Conservation (phyloP, 2,888 invertebrate genomes). For the Eudasyphora cyanicolor region DNA sequence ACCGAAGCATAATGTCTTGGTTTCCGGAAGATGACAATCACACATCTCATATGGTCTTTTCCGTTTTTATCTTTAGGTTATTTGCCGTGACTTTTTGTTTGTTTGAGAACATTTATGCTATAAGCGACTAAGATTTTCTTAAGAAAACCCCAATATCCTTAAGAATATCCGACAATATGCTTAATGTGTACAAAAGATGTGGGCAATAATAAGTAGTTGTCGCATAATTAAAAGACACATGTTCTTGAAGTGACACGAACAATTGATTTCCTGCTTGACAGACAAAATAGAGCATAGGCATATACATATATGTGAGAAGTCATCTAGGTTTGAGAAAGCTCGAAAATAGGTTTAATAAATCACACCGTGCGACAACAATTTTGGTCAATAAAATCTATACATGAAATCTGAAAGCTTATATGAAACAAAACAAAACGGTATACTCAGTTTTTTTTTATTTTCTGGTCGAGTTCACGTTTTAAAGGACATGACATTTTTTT, state of each 20-base stretch:
- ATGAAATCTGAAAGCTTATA: too few species aligned
- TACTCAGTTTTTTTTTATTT: too few species aligned
- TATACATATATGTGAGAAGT: too few species aligned
- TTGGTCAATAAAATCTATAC: too few species aligned
- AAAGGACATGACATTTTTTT: too few species aligned
- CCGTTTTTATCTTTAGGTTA: neutral
- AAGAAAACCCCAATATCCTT: neutral
- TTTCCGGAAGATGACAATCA: neutral
- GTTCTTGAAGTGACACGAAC: slow-evolving; percentile 41
- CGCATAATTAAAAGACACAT: slow-evolving; percentile 47
- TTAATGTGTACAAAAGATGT: neutral
- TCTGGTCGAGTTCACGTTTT: too few species aligned
- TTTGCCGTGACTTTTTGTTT: neutral
- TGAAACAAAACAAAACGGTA: too few species aligned
- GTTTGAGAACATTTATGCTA: neutral
- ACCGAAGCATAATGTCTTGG: neutral
- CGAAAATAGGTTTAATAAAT: too few species aligned
- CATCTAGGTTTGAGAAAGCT: too few species aligned
- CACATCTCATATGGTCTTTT: neutral
- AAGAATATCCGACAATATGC: neutral
- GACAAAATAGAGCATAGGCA: too few species aligned
- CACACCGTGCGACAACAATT: too few species aligned
- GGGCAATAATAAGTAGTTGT: slow-evolving; percentile 44
- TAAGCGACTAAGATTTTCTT: neutral
- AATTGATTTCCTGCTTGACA: slow-evolving; percentile 5